A percentile compares a stretch with the other conserved stretches of the same genome.
Evolutionary conservation across 2,113 vertebrate species (phyloP).

Genomic region (Melanostigma gelatinosum): DNA sequence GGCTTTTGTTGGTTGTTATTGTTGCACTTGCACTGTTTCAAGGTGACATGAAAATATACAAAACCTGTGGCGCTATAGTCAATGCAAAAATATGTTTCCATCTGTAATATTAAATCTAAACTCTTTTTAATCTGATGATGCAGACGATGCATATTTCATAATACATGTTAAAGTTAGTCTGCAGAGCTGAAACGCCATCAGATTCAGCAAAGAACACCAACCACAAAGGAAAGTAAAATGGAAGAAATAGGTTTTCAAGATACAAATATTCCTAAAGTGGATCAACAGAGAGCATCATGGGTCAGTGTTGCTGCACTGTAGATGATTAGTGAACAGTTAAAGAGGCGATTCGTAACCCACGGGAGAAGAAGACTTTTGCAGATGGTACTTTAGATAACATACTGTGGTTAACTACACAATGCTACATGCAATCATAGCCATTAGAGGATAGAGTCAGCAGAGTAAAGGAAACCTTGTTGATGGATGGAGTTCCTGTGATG

Average conservation of each 20-base stretch:
- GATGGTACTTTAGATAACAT: conserved; percentile 48
- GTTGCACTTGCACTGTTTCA: not conserved
- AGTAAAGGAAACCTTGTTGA: conserved; percentile 13
- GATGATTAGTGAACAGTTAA: conserved; percentile 46
- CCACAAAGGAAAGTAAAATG: not conserved
- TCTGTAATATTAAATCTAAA: not conserved
- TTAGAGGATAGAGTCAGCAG: conserved; percentile 1
- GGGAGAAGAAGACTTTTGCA: conserved; percentile 59
- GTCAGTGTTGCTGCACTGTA: conserved; percentile 32
- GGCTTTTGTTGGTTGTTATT: not conserved
- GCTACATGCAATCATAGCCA: conserved; percentile 4
- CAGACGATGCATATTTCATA: not conserved
- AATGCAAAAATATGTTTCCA: not conserved
- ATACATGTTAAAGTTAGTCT: not conserved
- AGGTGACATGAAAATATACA: not conserved
- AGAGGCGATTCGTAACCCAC: conserved; percentile 45
- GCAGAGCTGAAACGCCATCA: not conserved
- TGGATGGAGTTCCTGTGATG: not conserved
- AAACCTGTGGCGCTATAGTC: not conserved
- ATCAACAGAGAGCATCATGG: conserved; percentile 21
- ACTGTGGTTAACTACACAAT: conserved; percentile 14
- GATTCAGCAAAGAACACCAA: not conserved
- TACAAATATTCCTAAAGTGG: not conserved
- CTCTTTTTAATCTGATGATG: not conserved
- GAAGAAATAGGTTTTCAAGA: not conserved